A percentile compares a stretch with the other conserved stretches of the same genome.
These are phyloP conservation scores for Oncorhynchus nerka DNA, from an alignment of 2,113 vertebrate genomes.

Conservation along the genomic window DNA sequence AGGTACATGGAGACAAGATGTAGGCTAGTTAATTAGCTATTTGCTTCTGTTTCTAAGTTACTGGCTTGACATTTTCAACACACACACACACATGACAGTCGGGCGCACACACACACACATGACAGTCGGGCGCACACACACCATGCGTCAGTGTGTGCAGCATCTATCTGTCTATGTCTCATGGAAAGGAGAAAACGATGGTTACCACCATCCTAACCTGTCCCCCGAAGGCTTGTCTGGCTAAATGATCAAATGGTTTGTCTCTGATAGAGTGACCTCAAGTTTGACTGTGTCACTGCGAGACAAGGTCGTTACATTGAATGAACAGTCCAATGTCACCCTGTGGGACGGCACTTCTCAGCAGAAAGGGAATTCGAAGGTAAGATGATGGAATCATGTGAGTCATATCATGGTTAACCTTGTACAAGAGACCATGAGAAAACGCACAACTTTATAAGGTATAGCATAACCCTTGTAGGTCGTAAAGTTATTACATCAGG, in stretches of 20 bases:
- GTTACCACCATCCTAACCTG: conserved; percentile 22
- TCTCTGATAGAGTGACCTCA: conserved; percentile 45
- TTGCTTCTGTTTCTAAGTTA: conserved; percentile 19
- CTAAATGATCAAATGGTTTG: conserved; percentile 39
- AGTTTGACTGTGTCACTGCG: conserved; percentile 42
- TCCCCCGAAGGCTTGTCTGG: conserved; percentile 18
- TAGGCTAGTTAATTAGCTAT: conserved; percentile 40
- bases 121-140: too few relatives aligned
- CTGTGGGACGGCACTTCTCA: background rate
- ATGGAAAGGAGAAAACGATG: conserved; percentile 13
- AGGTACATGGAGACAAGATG: conserved; percentile 35
- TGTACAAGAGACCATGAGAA: background rate
- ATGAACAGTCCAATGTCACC: conserved; percentile 11
- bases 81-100: background rate
- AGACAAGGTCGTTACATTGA: conserved; percentile 34
- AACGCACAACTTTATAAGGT: background rate
- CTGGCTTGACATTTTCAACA: conserved; percentile 36
- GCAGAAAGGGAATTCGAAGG: conserved; percentile 9
- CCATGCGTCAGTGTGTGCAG: background rate
- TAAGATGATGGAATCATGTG: conserved; percentile 15
- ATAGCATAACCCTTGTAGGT: background rate
- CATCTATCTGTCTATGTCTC: conserved; percentile 2
- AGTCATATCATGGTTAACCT: background rate
- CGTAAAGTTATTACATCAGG: background rate
- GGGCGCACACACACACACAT: too few relatives aligned